Evolutionary conservation across 2,113 vertebrate species (phyloP).

Genomic region (Sprattus sprattus): DNA sequence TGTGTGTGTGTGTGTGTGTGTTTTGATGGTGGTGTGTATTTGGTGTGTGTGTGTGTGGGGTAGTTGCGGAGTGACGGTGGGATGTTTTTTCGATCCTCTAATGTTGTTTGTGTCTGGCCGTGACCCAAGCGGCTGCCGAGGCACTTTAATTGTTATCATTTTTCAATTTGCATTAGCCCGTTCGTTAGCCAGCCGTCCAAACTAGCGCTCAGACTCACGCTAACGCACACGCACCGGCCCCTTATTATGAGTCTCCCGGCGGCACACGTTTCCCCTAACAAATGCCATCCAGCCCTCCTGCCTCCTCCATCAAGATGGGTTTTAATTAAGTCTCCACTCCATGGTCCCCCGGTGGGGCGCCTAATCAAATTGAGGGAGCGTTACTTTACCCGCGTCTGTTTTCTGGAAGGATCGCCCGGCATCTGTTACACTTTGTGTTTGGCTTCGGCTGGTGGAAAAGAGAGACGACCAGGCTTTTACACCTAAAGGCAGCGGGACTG

Average conservation of each 20-base stretch:
- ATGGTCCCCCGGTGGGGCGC: conserved; percentile 56
- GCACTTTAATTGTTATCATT: conserved; percentile 51
- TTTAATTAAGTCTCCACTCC: conserved; percentile 71
- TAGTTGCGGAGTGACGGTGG: background rate
- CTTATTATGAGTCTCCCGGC: conserved; percentile 35
- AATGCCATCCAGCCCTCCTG: conserved; percentile 43
- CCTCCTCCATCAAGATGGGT: conserved; percentile 71
- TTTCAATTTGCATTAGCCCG: conserved; percentile 51
- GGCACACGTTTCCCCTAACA: conserved; percentile 34
- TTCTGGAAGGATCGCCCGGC: conserved; percentile 29
- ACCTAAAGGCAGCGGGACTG: background rate
- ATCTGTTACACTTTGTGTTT: conserved; percentile 31
- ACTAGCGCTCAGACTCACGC: background rate
- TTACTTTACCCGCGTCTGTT: conserved; percentile 34
- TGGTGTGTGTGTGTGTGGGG: conserved; percentile 2
- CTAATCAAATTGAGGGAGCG: conserved; percentile 63
- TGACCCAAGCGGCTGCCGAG: conserved; percentile 39
- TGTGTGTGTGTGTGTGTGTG: conserved; percentile 3
- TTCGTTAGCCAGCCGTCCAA: conserved; percentile 27
- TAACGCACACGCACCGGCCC: background rate
- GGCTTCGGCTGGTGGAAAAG: background rate
- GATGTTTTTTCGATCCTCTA: conserved; percentile 32
- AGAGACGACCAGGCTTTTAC: background rate
- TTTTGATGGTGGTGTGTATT: background rate
- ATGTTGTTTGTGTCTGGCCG: conserved; percentile 43